A percentile compares a stretch with the other conserved stretches of the same genome.
These are phyloP conservation scores for Lagopus leucura DNA, from an alignment of 2,113 vertebrate species.

Conservation along the genomic window DNA sequence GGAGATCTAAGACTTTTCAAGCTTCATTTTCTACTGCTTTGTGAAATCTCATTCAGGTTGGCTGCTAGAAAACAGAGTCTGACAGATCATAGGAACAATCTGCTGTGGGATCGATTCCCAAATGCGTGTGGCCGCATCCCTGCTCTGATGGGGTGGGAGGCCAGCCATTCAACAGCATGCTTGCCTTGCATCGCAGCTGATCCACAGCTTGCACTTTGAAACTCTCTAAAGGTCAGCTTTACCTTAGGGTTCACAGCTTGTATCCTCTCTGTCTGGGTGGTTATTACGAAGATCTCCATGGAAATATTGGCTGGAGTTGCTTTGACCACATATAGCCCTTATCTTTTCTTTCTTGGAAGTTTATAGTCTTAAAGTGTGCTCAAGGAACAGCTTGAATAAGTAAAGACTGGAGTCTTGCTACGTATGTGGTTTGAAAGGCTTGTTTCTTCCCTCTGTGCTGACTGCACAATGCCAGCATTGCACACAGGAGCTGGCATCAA, in stretches of 20 bases:
- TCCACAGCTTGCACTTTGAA: not conserved
- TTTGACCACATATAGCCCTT: not conserved
- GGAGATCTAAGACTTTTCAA: not conserved
- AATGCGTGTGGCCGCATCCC: not conserved
- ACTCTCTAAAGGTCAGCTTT: not conserved
- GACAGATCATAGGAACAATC: not conserved
- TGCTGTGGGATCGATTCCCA: not conserved
- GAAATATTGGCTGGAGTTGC: not conserved
- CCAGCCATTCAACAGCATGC: rapidly evolving
- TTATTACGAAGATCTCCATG: not conserved
- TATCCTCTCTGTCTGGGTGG: not conserved
- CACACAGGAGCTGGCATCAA: not conserved
- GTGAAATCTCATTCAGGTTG: not conserved
- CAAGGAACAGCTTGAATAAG: not conserved
- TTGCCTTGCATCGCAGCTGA: not conserved
- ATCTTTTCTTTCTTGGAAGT: not conserved
- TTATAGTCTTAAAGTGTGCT: not conserved
- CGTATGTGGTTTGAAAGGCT: not conserved
- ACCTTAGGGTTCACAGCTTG: not conserved
- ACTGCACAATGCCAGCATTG: not conserved
- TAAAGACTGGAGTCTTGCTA: not conserved
- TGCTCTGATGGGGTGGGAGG: not conserved
- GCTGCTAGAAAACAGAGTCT: not conserved
- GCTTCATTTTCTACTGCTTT: not conserved
- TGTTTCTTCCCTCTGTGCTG: not conserved